These are phyloP conservation scores for Ephydatia muelleri DNA, from an alignment of 37 sponge, comb jelly and placozoan species.

Conservation along the genomic window DNA sequence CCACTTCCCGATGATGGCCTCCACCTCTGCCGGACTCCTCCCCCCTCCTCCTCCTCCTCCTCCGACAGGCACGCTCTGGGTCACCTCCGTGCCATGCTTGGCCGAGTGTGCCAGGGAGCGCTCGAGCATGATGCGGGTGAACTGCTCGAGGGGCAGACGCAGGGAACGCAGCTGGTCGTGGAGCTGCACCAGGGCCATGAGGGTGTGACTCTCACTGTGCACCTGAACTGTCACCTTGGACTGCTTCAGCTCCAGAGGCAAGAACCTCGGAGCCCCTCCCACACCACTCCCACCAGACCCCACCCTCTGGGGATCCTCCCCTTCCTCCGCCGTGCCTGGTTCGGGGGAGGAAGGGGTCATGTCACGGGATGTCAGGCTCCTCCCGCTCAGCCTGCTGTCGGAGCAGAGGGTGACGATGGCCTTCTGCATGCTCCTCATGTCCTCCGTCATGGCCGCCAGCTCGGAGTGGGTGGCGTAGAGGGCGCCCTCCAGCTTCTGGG, in stretches of 20 bases:
- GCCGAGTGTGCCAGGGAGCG: slow-evolving; percentile 38
- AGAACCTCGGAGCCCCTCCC: neutral
- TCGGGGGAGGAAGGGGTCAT: neutral
- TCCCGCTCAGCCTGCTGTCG: neutral
- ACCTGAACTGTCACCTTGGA: slow-evolving; percentile 39
- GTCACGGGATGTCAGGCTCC: neutral
- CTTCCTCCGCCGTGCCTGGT: neutral
- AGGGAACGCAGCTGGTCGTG: slow-evolving; percentile 55
- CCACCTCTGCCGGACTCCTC: slow-evolving; percentile 30
- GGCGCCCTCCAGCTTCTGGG: slow-evolving; percentile 42
- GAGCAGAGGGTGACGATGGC: slow-evolving; percentile 22
- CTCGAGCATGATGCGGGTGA: slow-evolving; percentile 64
- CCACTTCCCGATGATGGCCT: slow-evolving; percentile 51
- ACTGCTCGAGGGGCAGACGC: slow-evolving; percentile 61
- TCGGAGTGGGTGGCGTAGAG: slow-evolving; percentile 39
- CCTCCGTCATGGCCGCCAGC: slow-evolving; percentile 34
- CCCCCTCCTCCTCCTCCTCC: neutral
- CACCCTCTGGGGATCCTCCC: neutral
- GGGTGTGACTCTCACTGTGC: slow-evolving; percentile 46
- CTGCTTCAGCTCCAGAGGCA: slow-evolving; percentile 16
- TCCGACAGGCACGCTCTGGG: neutral
- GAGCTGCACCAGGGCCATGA: slow-evolving; percentile 28
- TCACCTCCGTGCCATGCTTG: slow-evolving; percentile 1
- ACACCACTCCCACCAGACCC: neutral
- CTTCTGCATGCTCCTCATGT: slow-evolving; percentile 34